These are phyloP conservation scores for Hypothenemus hampei DNA, from an alignment of 1,140 invertebrate genomes.

Conservation along the genomic window DNA sequence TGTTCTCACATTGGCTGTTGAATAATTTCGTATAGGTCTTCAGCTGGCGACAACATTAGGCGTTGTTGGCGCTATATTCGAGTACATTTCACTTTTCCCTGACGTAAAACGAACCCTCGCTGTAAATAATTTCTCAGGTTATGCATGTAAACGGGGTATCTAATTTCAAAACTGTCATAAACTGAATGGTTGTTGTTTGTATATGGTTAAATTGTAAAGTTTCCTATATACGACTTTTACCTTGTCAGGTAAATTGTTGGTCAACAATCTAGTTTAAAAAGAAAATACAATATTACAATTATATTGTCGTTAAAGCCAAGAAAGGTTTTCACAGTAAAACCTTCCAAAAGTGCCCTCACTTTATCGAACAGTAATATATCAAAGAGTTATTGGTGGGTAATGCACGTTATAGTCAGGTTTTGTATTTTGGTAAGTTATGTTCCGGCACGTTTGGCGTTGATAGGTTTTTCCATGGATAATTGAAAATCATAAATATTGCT, in stretches of 20 bases:
- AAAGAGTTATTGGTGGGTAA: conserved; percentile 8
- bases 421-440: conserved; percentile 12
- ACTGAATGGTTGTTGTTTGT: conserved; percentile 29
- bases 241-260: no score
- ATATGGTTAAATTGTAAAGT: conserved; percentile 24
- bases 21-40: no score
- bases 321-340: no score
- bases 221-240: conserved; percentile 24
- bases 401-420: conserved; percentile 1
- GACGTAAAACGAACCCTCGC: conserved; percentile 17
- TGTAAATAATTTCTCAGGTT: conserved; percentile 23
- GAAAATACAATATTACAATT: no score
- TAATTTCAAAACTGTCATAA: conserved; percentile 29
- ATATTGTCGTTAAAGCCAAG: no score
- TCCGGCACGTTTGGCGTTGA: conserved; percentile 7
- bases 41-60: conserved; percentile 13
- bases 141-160: conserved; percentile 27
- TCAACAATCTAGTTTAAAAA: no score
- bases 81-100: conserved; percentile 23
- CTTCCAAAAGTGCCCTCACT: no score
- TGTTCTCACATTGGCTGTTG: no score
- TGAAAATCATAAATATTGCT: conserved; percentile 17
- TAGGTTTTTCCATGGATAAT: conserved; percentile 13
- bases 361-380: conserved; percentile 5
- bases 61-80: conserved; percentile 21